Base-by-base conservation (phyloP, 2,888 invertebrate genomes). In the Spialia ferax region DNA sequence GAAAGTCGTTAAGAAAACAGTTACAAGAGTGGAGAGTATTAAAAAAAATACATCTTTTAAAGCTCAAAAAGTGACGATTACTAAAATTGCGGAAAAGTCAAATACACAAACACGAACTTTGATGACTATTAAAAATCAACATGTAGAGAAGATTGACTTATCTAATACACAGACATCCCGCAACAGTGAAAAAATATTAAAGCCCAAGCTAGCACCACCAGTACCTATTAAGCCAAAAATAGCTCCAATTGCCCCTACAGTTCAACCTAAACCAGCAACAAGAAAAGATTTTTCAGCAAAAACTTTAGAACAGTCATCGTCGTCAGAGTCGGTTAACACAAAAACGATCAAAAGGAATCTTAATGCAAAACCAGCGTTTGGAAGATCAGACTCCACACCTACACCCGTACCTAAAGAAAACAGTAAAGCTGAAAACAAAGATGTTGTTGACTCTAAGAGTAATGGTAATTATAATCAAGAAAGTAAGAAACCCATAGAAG, bases 151-250 rank as follows among this genome's bases (percentile, higher is more conserved):
- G 69, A 75, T 1, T 48, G 67, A 72, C 65, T 69, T 66, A 59
- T 73, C 70, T 22, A 76, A 70, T 69, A 78, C 77, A 60, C 75
- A 75, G 50, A 67, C 70, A 55, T 15, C 70, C 32, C 71, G 67
- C 22, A 57, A 35, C 35, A 67, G 69, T 15, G 60, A 71, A 52
- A 87, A 84, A 75, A 78, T 88, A 45, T 81, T 86, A 1, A 95
- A 94, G 81, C 83, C 94, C 5, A 93, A 93, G 82, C 68, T 87
- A 69, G 96, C 96, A 11, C 96, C 96, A 2, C 96, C 96, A 0
- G 95, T 96, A 70, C 96, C 96, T 45, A 91, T 88, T 0, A 96
- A 96, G 86, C 96, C 96, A 38, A 93, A 89, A 85, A 79, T 91
- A 10, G 76, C 86, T 38, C 86, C 81, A 71, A 82, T 87, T 7